These are phyloP conservation scores for Triplophysa yarkandensis DNA, from an alignment of 2,797 vertebrate genomes.

Conservation along the genomic window DNA sequence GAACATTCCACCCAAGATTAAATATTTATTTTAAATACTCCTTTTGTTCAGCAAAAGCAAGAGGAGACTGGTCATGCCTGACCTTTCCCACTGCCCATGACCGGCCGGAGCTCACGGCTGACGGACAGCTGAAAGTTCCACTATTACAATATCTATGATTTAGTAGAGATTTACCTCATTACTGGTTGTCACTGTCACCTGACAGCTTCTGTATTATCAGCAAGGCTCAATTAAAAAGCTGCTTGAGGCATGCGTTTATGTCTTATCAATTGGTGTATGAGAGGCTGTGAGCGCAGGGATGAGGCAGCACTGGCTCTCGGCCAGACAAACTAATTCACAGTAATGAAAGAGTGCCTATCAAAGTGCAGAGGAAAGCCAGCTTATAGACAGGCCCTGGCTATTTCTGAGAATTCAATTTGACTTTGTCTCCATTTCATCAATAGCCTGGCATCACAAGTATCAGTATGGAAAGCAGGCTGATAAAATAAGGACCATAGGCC, in stretches of 20 bases:
- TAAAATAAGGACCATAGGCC: conserved; percentile 16
- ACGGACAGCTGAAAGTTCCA: background rate
- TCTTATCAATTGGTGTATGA: conserved; percentile 31
- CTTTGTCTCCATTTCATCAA: conserved; percentile 50
- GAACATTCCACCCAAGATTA: too few species aligned
- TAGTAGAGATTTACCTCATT: conserved; percentile 24
- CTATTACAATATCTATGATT: conserved; percentile 39
- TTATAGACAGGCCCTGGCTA: conserved; percentile 44
- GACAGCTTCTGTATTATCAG: conserved; percentile 19
- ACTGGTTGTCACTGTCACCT: conserved; percentile 7
- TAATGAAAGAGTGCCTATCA: conserved; percentile 68
- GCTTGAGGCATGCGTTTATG: conserved; percentile 28
- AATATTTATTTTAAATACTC: too few species aligned
- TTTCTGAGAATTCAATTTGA: conserved; percentile 47
- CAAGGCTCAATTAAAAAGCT: conserved; percentile 47
- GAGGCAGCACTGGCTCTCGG: conserved; percentile 56
- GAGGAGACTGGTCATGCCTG: too few species aligned
- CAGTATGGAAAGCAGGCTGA: conserved; percentile 5
- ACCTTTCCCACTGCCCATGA: background rate
- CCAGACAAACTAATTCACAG: conserved; percentile 73
- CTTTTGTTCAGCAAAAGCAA: too few species aligned
- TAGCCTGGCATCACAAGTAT: conserved; percentile 22
- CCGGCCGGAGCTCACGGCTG: conserved; percentile 5
- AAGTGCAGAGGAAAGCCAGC: conserved; percentile 62
- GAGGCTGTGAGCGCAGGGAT: conserved; percentile 24